Percentiles rank a stretch among this genome's conserved stretches.
Evolutionary conservation across 2,888 invertebrate genomes (phyloP).

Genomic region (Caradrina clavipalpis): DNA sequence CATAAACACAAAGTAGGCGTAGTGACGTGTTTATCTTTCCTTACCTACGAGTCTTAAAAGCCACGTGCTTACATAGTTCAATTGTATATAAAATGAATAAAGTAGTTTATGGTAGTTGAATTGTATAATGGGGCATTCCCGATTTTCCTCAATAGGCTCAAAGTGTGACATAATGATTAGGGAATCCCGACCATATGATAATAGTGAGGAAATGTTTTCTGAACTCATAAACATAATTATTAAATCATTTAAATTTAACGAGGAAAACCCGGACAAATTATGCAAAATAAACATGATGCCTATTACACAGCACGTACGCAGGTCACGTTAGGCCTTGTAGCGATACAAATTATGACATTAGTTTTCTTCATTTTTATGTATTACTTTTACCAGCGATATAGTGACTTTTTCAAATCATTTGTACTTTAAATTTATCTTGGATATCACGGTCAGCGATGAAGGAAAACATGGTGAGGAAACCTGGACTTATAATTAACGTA

Average conservation of each 20-base stretch:
- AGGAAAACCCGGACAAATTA: conserved; percentile 43
- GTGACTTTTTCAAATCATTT: too few relatives aligned
- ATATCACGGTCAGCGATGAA: too few relatives aligned
- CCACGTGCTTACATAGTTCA: not conserved
- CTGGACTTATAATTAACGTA: too few relatives aligned
- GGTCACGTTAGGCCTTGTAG: not conserved
- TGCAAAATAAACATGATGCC: conserved; percentile 17
- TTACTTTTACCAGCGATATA: not conserved
- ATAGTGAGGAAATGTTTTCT: not conserved
- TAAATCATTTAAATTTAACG: not conserved
- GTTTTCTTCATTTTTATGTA: conserved; percentile 1
- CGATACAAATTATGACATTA: not conserved
- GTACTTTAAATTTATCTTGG: too few relatives aligned
- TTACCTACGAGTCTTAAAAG: not conserved
- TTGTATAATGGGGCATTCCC: conserved; percentile 38
- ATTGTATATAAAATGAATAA: not conserved
- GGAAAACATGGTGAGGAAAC: too few relatives aligned
- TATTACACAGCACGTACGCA: not conserved
- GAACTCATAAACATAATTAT: conserved; percentile 8
- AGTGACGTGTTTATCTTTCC: too few relatives aligned
- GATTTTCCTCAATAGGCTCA: conserved; percentile 8
- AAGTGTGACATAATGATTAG: conserved; percentile 4
- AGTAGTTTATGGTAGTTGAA: not conserved
- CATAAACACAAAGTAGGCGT: not conserved
- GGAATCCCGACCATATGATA: conserved; percentile 29